Percentiles rank a stretch among this genome's conserved stretches.
These are phyloP conservation scores for Procavia capensis DNA, from an alignment of 2,113 vertebrate species.

Conservation along the genomic window DNA sequence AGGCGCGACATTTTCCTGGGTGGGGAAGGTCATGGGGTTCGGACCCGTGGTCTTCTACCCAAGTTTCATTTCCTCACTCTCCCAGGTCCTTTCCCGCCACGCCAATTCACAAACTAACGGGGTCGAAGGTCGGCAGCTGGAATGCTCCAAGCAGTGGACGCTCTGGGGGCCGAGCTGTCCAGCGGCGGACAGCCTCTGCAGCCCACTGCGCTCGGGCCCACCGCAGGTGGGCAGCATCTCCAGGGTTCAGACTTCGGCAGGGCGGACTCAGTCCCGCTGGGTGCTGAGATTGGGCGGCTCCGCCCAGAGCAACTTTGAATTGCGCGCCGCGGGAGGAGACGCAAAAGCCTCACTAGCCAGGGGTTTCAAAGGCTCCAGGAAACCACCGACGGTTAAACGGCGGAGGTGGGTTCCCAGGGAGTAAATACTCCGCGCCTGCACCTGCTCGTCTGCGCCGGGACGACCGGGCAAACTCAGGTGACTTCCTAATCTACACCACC, in stretches of 20 bases:
- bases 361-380: constrained; percentile 84
- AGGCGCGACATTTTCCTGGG: constrained; percentile 56
- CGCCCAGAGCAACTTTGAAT: constrained; percentile 61
- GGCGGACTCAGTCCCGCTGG: not conserved
- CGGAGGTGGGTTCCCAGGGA: not conserved
- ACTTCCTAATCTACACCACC: not conserved
- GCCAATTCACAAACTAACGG: constrained; percentile 14
- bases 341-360: constrained; percentile 80
- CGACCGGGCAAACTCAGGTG: constrained; percentile 22
- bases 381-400: constrained; percentile 87
- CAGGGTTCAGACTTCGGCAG: not conserved
- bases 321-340: constrained; percentile 62
- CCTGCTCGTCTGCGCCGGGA: constrained; percentile 42
- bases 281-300: constrained; percentile 53
- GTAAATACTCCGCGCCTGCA: constrained; percentile 61
- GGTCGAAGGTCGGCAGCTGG: constrained; percentile 69
- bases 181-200: not conserved
- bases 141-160: constrained; percentile 55
- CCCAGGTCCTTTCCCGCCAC: constrained; percentile 33
- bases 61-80: constrained; percentile 82
- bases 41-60: constrained; percentile 57
- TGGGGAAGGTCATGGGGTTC: constrained; percentile 69
- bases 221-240: not conserved
- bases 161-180: not conserved
- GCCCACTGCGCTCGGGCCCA: not conserved